phyloP scores from a whole-genome alignment of 2,888 invertebrate genomes.

The Conops quadrifasciatus region DNA sequence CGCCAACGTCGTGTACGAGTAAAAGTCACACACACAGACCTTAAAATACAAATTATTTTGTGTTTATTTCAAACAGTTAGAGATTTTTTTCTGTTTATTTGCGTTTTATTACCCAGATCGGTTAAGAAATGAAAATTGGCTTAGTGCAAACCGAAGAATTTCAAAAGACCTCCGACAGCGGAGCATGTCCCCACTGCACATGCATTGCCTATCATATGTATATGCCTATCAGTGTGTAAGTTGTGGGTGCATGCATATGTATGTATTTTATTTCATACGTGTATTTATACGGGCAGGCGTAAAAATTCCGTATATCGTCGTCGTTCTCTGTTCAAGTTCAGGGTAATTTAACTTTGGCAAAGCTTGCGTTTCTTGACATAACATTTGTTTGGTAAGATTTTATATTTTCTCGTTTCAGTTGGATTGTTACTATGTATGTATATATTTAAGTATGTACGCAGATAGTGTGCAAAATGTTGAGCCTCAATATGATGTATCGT shows the following conservation, averaged over 20 bases:
- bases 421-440: not conserved
- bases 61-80: not conserved
- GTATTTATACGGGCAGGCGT: not conserved
- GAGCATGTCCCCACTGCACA: no score
- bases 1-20: no score
- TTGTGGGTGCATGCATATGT: not conserved
- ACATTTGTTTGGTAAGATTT: not conserved
- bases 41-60: not conserved
- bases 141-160: not conserved
- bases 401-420: slow-evolving; percentile 2
- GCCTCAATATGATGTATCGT: not conserved
- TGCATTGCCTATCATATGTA: no score
- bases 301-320: not conserved
- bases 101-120: no score
- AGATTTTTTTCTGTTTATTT: no score
- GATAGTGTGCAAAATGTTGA: not conserved
- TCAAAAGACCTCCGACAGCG: not conserved
- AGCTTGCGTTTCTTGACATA: not conserved
- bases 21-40: not conserved
- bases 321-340: slow-evolving; percentile 54
- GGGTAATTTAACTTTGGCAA: slow-evolving; percentile 43
- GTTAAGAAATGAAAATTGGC: no score
- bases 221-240: not conserved
- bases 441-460: not conserved
- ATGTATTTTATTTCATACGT: not conserved